A percentile compares a stretch with the other conserved stretches of the same genome.
Evolutionary conservation across 2,113 vertebrate genomes (phyloP).

Genomic region (Polyodon spathula): DNA sequence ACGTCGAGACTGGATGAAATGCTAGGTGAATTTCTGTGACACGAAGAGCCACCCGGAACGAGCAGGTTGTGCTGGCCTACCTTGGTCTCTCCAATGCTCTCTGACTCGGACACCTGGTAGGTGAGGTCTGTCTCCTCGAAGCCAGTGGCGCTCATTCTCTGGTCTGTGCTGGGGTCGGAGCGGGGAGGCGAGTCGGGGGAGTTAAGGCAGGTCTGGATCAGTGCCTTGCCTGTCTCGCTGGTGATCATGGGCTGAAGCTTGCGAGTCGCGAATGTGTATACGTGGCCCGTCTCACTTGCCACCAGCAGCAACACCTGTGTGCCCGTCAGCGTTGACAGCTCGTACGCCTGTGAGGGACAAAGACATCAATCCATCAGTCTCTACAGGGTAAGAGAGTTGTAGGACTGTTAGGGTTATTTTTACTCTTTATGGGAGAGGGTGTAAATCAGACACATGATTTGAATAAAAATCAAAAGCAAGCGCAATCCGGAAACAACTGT

Average conservation of each 20-base stretch:
- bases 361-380: no score
- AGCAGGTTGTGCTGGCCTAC: slow-evolving; percentile 42
- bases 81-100: slow-evolving; percentile 97
- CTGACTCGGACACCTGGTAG: slow-evolving; percentile 95
- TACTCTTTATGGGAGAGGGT: neutral
- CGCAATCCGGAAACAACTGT: no score
- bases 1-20: no score
- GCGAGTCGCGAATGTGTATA: slow-evolving; percentile 94
- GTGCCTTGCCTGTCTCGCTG: slow-evolving; percentile 93
- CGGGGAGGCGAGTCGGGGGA: slow-evolving; percentile 94
- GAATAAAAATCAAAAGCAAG: no score
- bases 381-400: no score
- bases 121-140: slow-evolving; percentile 97
- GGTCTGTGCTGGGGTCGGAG: slow-evolving; percentile 89
- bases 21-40: no score
- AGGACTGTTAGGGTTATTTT: neutral
- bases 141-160: slow-evolving; percentile 96
- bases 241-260: slow-evolving; percentile 99
- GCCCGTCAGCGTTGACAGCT: slow-evolving; percentile 92
- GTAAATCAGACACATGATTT: no score
- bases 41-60: no score
- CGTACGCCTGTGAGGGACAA: slow-evolving; percentile 68
- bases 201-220: slow-evolving; percentile 98
- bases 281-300: slow-evolving; percentile 95
- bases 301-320: slow-evolving; percentile 94